These are phyloP conservation scores for Dermochelys coriacea DNA, from an alignment of 2,797 vertebrate genomes.

Conservation along the genomic window DNA sequence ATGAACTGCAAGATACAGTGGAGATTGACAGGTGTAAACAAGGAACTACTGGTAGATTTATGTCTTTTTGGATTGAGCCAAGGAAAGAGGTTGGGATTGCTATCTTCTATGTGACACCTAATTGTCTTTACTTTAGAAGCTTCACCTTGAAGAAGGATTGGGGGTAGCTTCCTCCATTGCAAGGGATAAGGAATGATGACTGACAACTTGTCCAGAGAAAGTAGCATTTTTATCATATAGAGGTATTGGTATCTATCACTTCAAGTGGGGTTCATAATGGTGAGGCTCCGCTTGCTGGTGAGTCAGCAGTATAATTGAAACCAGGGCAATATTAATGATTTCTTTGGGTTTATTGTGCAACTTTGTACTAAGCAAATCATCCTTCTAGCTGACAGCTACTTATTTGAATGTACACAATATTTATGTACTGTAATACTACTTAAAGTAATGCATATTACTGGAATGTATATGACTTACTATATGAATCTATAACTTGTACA, in stretches of 20 bases:
- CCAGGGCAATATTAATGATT: slow-evolving; percentile 11
- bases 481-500: background rate
- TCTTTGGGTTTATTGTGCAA: slow-evolving; percentile 3
- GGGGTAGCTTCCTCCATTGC: background rate
- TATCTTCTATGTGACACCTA: background rate
- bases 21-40: background rate
- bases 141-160: background rate
- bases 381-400: background rate
- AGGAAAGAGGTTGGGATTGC: background rate
- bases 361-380: slow-evolving; percentile 43
- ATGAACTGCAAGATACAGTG: background rate
- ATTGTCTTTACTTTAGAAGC: background rate
- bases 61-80: background rate
- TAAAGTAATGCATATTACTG: background rate
- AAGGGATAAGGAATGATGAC: background rate
- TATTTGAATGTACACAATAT: slow-evolving; percentile 47
- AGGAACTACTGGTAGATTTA: background rate
- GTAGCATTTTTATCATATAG: slow-evolving; percentile 10
- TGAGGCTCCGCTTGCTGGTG: background rate
- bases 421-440: slow-evolving; percentile 26
- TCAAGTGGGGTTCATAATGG: background rate
- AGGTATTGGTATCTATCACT: slow-evolving; percentile 5
- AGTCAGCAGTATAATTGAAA: slow-evolving; percentile 29
- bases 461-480: background rate
- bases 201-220: background rate